Evolutionary conservation across 2,888 invertebrate species (phyloP), one percentile per base, ranked within the genome.

Genomic region (Globia sparganii): DNA sequence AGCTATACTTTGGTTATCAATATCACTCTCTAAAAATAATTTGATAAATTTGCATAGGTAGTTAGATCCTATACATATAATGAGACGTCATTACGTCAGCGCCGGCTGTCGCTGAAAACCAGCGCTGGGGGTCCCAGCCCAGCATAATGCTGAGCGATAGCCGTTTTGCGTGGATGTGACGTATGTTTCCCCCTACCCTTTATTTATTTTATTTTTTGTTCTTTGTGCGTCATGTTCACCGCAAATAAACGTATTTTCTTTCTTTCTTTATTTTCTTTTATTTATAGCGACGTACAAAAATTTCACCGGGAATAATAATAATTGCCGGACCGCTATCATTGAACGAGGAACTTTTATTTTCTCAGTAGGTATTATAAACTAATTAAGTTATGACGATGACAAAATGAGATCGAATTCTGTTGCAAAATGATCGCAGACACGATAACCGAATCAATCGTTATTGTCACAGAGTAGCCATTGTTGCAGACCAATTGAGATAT

Each of bases 1-100:
- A 56, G 31, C 13, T 72, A n/a, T 21, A 53, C 9, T 46, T 43
- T 31, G 72, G 25, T 18, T 34, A 49, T n/a, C 46, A n/a, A n/a
- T n/a, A 49, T 34, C 34, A 65, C 58, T 79, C 31, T 79, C 73
- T 78, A 79, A 58, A 43, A 31, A 62, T 62, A 62, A 70, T 62
- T 56, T n/a, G 11, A 34, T 18, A n/a, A n/a, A 46, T 62, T 31
- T 25, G 70, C 71, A 61, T 77, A n/a, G 61, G 40, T 34, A 25
- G n/a, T n/a, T n/a, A 43, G 18, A 34, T 59, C 9, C 46, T 58
- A 31, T 43, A n/a, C n/a, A n/a, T n/a, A n/a, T n/a, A n/a, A n/a
- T n/a, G n/a, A n/a, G n/a, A n/a, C n/a, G n/a, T n/a, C n/a, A n/a
- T n/a, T n/a, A n/a, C n/a, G n/a, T n/a, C n/a, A n/a, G n/a, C n/a